Base-by-base conservation (phyloP, 1,140 invertebrate species). In the Aphaenogaster rudis region DNA sequence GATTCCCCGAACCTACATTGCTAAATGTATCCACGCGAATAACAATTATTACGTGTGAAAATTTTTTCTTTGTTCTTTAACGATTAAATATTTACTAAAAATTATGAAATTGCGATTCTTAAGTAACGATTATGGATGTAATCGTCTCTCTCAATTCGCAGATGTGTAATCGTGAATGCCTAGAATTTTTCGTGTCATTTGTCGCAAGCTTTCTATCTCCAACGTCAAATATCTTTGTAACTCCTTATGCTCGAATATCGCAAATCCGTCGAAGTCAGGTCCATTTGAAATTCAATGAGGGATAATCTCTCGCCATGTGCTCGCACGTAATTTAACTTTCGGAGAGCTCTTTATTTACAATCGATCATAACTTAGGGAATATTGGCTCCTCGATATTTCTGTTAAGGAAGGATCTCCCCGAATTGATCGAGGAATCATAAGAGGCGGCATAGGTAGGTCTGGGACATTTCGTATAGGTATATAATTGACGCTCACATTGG, bases 381-480 rank as follows among this genome's bases (percentile, higher is more conserved):
- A 45, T 39, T 78, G 15, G 39, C 21, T 48, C 17, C 28, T 36
- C 59, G 42, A 45, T 33, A 78, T 78, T 78, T 50, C 66, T 36
- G 17, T 36, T 48, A 48, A 48, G 76, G 28, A 45, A 50, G 36
- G 33, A 36, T 15, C 28, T 39, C 59, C 5, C 59, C 5, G 13
- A 54, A 66, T 66, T 52, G 59, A 66, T 66, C 42, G 28, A 13
- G n/a, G 42, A 50, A 13, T n/a, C 15, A n/a, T 45, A 45, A 59
- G 57, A 21, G n/a, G 17, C 21, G 21, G 7, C 13, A 71, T 28
- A 8, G 36, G 74, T 21, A 48, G 11, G 42, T 50, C 28, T 11
- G 59, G 57, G 17, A 64, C 28, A 21, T 48, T 64, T 52, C 17
- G 13, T 72, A 59, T 42, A 87, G 45, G 61, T 88, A 61, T 78